These are phyloP conservation scores for Heteromormyrus szaboi DNA, from an alignment of 2,797 vertebrate genomes.

Conservation along the genomic window DNA sequence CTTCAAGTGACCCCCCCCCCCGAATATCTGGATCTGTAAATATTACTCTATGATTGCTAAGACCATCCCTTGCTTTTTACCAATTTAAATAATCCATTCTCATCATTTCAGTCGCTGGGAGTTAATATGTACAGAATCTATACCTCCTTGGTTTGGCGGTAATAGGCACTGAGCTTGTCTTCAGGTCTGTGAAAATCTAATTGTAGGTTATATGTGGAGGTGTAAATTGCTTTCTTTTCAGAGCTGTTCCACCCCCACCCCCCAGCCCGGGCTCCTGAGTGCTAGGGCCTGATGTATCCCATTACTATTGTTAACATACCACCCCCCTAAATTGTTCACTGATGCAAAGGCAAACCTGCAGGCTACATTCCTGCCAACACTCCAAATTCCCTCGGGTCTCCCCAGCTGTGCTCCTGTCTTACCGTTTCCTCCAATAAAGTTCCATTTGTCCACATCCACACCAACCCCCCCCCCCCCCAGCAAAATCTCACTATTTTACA, in stretches of 20 bases:
- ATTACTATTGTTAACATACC: not conserved
- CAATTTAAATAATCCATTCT: not conserved
- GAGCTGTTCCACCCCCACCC: not conserved
- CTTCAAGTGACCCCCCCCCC: not conserved
- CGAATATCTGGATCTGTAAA: no score
- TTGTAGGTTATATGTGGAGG: not conserved
- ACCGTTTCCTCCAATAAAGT: not conserved
- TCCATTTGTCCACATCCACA: not conserved
- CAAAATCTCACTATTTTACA: not conserved
- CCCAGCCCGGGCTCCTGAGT: not conserved
- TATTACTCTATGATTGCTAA: not conserved
- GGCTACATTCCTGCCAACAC: not conserved
- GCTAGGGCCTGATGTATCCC: not conserved
- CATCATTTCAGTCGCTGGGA: not conserved
- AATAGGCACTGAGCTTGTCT: not conserved
- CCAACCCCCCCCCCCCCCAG: not conserved
- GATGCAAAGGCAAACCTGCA: not conserved
- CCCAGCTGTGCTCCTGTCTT: not conserved
- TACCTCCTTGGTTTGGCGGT: not conserved
- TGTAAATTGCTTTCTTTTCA: conserved; percentile 4
- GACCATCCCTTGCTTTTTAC: not conserved
- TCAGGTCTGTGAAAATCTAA: not conserved
- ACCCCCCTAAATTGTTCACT: not conserved
- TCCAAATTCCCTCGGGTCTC: not conserved
- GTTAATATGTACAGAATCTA: not conserved